phyloP scores from a whole-genome alignment of 2,797 vertebrate genomes.

The Mionectes olivaceus region DNA sequence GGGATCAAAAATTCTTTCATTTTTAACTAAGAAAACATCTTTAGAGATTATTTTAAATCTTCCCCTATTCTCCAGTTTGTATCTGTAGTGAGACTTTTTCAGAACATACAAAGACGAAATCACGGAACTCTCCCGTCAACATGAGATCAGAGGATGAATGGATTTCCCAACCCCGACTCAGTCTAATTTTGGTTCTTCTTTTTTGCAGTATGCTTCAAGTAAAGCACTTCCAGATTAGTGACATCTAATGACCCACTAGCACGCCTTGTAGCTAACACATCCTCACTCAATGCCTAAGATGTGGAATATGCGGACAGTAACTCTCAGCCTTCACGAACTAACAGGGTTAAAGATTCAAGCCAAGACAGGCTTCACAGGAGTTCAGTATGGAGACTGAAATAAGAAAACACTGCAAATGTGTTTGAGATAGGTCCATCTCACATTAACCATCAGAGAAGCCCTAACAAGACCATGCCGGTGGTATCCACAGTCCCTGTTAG shows the following conservation, averaged over 20 bases:
- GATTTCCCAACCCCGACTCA: background rate
- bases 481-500: background rate
- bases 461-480: background rate
- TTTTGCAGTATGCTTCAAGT: background rate
- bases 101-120: background rate
- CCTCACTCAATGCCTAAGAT: background rate
- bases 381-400: background rate
- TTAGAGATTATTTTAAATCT: background rate
- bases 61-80: background rate
- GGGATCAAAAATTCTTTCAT: background rate
- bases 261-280: background rate
- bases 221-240: background rate
- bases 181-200: background rate
- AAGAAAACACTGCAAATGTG: background rate
- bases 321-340: background rate
- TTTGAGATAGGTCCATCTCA: background rate
- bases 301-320: rapidly evolving
- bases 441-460: background rate
- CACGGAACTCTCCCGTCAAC: background rate
- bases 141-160: background rate
- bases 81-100: background rate
- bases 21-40: background rate
- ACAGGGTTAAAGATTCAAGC: background rate
- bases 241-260: background rate
- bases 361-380: background rate